phyloP scores from a whole-genome alignment of 1,140 invertebrate genomes.

The Anoplophora glabripennis region DNA sequence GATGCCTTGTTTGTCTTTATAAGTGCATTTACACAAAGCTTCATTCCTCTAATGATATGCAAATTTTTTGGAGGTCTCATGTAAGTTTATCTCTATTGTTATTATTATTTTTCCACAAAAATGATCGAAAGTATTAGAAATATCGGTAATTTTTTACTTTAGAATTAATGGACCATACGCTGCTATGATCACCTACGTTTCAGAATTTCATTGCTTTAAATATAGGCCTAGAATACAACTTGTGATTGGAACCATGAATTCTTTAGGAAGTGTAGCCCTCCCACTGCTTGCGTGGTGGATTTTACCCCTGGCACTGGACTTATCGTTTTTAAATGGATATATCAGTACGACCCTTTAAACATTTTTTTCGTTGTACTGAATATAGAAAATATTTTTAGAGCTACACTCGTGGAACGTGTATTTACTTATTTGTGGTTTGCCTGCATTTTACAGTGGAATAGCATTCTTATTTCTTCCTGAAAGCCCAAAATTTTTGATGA shows the following conservation, averaged over 20 bases:
- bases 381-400: constrained; percentile 38
- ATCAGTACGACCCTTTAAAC: too few relatives aligned
- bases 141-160: constrained; percentile 28
- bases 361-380: too few relatives aligned
- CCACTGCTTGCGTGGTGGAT: constrained; percentile 31
- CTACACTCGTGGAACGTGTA: constrained; percentile 74
- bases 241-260: constrained; percentile 60
- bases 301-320: constrained; percentile 26
- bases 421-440: constrained; percentile 62
- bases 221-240: constrained; percentile 62
- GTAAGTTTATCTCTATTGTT: constrained; percentile 15
- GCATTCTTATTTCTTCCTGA: constrained; percentile 62
- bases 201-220: constrained; percentile 64
- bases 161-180: constrained; percentile 73
- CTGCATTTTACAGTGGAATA: constrained; percentile 62
- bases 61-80: constrained; percentile 65
- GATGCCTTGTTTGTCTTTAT: constrained; percentile 67
- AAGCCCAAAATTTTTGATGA: constrained; percentile 79
- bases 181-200: constrained; percentile 64
- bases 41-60: constrained; percentile 64
- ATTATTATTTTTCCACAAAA: too few relatives aligned
- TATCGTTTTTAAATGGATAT: constrained; percentile 11
- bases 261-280: constrained; percentile 36
- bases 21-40: constrained; percentile 68
- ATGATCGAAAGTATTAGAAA: too few relatives aligned